Base-by-base conservation (phyloP, 2,888 invertebrate species). In the Rapana venosa region DNA sequence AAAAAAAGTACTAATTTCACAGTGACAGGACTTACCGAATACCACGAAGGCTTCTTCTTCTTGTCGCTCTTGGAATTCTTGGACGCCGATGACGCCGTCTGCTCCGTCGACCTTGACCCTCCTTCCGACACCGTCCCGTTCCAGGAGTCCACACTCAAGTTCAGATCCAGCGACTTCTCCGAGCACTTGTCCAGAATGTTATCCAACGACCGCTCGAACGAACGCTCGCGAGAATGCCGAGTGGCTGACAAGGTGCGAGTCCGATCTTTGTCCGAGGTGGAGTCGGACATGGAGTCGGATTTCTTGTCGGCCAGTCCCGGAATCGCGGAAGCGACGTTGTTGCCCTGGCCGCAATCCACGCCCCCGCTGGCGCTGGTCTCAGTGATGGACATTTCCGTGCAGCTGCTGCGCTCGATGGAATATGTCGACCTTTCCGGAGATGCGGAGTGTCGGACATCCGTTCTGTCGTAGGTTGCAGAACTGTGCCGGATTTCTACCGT, bases 41-140 rank as follows among this genome's bases (percentile, higher is more conserved):
- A 95, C 95, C 95, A 95, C 5, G 95, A 93, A 11, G 93, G 91
- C 90, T 94, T 95, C 93, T 95, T 95, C 92, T 95, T 95, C 91
- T 94, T 95, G 81, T 94, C 94, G 32, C 61, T 89, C 56, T 93
- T 93, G 11, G 91, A 91, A 22, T 88, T 84, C 81, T 92, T 92
- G 32, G 87, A 36, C 22, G 83, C 86, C n/a, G 87, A 87, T 0
- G 87, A 83, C 0, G 91, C 81, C 36, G 87, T 88, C 87, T 89
- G 88, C 58, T 92, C 92, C 35, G 85, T 36, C 47, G 91, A 89
- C 56, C 90, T 92, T 35, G 91, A 81, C 91, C 93, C 90, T 90
- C 93, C 87, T 81, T 93, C 92, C 74, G 91, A 92, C 87, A 90
- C 88, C 86, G 91, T 91, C 56, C 89, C 92, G 90, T 92, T 93